A percentile compares a stretch with the other conserved stretches of the same genome.
These are phyloP conservation scores for Troides helena DNA, from an alignment of 2,888 invertebrate genomes.

Conservation along the genomic window DNA sequence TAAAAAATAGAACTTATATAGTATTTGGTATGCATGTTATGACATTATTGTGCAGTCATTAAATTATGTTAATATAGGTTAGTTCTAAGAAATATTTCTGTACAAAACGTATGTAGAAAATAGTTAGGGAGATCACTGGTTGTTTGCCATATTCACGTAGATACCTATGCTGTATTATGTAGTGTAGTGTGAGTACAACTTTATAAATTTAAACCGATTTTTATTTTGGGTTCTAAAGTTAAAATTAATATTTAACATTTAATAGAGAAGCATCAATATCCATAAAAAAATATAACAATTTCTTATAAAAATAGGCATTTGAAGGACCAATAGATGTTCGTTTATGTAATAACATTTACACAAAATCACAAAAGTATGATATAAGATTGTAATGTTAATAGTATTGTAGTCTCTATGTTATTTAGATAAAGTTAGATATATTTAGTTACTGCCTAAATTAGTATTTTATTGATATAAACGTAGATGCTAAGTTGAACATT, in stretches of 20 bases:
- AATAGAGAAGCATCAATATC: not conserved
- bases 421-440: not conserved
- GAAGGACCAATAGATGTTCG: not conserved
- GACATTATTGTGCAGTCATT: constrained; percentile 18
- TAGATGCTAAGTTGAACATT: not conserved
- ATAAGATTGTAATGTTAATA: constrained; percentile 14
- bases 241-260: too few species aligned
- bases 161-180: constrained; percentile 29
- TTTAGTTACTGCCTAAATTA: not conserved
- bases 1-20: not conserved
- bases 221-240: not conserved
- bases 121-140: constrained; percentile 48
- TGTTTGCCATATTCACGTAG: constrained; percentile 60
- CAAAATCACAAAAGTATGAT: not conserved
- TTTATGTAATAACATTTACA: constrained; percentile 3
- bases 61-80: constrained; percentile 15
- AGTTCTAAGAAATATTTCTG: constrained; percentile 15
- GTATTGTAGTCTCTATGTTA: constrained; percentile 26
- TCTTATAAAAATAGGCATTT: not conserved
- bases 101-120: constrained; percentile 44
- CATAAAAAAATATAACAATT: not conserved
- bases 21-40: not conserved
- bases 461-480: not conserved
- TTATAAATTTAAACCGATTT: not conserved
- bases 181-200: not conserved